Conservation (phyloP, 2,888 invertebrate species). For the Hemicrepidius hirtus region DNA sequence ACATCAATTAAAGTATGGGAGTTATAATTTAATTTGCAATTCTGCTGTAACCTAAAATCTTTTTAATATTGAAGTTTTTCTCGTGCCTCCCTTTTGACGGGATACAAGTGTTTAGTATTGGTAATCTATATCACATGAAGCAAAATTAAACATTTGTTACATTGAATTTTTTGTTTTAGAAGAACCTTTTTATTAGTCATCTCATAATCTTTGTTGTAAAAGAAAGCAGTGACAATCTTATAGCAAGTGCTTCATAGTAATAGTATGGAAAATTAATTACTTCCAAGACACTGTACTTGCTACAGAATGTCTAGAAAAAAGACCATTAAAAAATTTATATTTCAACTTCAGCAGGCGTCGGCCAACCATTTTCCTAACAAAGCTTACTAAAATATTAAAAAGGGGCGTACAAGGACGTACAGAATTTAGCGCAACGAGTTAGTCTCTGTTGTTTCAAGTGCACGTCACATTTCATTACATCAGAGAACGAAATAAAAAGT, state of each 20-base stretch:
- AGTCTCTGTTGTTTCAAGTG: slow-evolving; percentile 27
- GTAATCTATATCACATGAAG: neutral
- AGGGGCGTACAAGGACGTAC: slow-evolving; percentile 6
- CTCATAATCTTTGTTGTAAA: slow-evolving; percentile 17
- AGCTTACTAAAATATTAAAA: slow-evolving; percentile 26
- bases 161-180: neutral
- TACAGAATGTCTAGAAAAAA: slow-evolving; percentile 15
- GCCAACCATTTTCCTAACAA: slow-evolving; percentile 22
- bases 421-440: slow-evolving; percentile 12
- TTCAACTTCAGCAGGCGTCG: slow-evolving; percentile 24
- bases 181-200: slow-evolving; percentile 8
- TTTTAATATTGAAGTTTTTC: too few species aligned
- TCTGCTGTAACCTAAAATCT: too few species aligned
- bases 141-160: neutral
- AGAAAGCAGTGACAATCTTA: neutral
- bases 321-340: slow-evolving; percentile 18
- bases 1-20: too few species aligned
- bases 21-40: too few species aligned
- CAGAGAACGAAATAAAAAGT: slow-evolving; percentile 26
- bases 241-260: slow-evolving; percentile 20
- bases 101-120: neutral
- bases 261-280: slow-evolving; percentile 27
- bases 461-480: slow-evolving; percentile 23
- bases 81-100: neutral
- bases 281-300: slow-evolving; percentile 22